Base-by-base conservation (phyloP, 2,888 invertebrate genomes). In the Pterobdella sp. region DNA sequence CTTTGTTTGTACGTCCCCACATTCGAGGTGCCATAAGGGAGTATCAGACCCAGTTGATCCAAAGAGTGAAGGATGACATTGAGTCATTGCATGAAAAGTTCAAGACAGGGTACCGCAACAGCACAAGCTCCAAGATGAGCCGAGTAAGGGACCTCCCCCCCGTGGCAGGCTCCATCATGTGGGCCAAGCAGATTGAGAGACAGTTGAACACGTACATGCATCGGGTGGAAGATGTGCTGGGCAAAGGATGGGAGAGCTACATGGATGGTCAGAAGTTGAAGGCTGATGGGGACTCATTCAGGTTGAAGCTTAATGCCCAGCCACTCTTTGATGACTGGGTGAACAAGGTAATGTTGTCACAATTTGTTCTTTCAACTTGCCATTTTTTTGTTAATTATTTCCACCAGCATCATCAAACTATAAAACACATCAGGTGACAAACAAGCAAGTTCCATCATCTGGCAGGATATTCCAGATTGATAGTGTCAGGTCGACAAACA, bases 321-420 rank as follows among this genome's bases (percentile, higher is more conserved):
- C 94, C 94, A 82, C 92, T 98, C 68, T 98, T 98, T 82, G 95
- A 98, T 81, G 96, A 97, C 80, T 99, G 98, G 98, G 91, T 94
- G 1, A 79, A 81, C 74, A 82, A 82, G 80, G 83, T 82, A 73
- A 93, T 91, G 32, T 64, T 26, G 10, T n/a, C 7, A 68, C 52
- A 36, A n/a, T 18, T 67, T 29, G 1, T 67, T 14, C 18, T 1
- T 67, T 10, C 37, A 71, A 72, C n/a, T 18, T 22, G 32, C 65
- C 29, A 70, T 67, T n/a, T n/a, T n/a, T n/a, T n/a, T n/a, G n/a
- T n/a, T n/a, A n/a, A n/a, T n/a, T 42, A 42, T 22, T 42, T 42
- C 49, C 49, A 42, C 49, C 49, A 42, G 10, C 49, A 42, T 22
- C 49, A 42, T 14, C 7, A 7, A 7, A 42, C 49, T 7, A 2